Conservation (phyloP, 1,140 invertebrate genomes). For the Trachymyrmex cornetzi region DNA sequence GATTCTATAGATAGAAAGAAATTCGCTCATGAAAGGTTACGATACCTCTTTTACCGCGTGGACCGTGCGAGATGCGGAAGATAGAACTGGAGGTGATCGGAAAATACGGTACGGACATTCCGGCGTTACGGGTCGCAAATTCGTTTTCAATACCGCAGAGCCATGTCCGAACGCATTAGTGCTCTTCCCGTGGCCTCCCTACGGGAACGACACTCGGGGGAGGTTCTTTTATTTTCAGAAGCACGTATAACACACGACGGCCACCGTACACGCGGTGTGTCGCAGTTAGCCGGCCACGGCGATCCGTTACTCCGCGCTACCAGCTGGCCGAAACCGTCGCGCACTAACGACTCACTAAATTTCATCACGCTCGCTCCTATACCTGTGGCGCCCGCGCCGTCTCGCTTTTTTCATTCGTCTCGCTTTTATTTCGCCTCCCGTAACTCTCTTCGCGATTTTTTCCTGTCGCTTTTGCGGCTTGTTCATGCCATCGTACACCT, state of each 20-base stretch:
- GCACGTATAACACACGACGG: constrained; percentile 31
- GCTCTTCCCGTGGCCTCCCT: background rate
- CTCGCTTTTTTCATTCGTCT: constrained; percentile 70
- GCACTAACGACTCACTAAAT: constrained; percentile 80
- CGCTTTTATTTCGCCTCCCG: constrained; percentile 66
- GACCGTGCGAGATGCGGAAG: constrained; percentile 20
- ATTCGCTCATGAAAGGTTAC: constrained; percentile 12
- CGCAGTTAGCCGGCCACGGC: constrained; percentile 61
- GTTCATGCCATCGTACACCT: background rate
- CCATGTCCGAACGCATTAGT: constrained; percentile 54
- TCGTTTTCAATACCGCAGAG: constrained; percentile 60
- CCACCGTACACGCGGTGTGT: background rate
- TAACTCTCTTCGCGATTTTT: constrained; percentile 65
- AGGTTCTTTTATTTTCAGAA: constrained; percentile 49
- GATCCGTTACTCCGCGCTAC: constrained; percentile 75
- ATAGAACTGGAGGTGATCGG: constrained; percentile 37
- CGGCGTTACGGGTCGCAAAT: constrained; percentile 45
- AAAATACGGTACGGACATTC: constrained; percentile 33
- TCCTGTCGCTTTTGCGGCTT: constrained; percentile 25
- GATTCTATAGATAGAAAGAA: background rate
- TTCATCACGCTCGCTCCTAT: constrained; percentile 67
- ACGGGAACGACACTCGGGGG: constrained; percentile 17
- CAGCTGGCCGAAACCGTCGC: constrained; percentile 77
- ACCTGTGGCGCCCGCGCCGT: background rate
- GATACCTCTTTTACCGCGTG: constrained; percentile 12